Evolutionary conservation across 35 echinoderm and acorn worm genomes (phyloP), one percentile per base, ranked within the genome.

Genomic region (Ptychodera flava): DNA sequence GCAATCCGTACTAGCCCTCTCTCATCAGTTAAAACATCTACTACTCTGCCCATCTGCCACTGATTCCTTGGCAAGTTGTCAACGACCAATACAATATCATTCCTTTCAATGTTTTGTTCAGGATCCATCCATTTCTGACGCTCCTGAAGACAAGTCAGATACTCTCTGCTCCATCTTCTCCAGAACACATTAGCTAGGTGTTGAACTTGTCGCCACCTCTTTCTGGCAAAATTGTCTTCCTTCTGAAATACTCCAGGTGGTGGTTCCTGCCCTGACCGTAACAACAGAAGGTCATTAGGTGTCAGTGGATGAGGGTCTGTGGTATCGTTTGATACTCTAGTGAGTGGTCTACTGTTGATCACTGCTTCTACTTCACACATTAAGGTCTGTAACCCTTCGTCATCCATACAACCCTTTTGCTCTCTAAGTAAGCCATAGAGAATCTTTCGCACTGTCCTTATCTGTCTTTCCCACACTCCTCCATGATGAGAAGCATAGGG

Each of bases 141-240:
- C 80, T 87, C 86, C 77, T 90, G 87, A 0, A 93, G 77, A 1
- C 84, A 1, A 28, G 88, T 76, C 0, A 93, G 35, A 36, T 93
- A 90, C 64, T 93, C 91, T 32, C 34, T 79, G 33, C 82, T 31
- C 88, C 87, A 93, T 75, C 83, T 85, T 36, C 78, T 80, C 91
- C 91, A 93, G 35, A 93, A 93, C 53, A 85, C 22, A 22, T 78
- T 29, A 38, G 88, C 83, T 1, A 93, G 35, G 78, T 90, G 90
- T 35, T 93, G 88, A 0, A 64, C 81, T 78, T 93, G 91, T 10
- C 82, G 83, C 91, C 91, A 93, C 0, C 77, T 28, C 36, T 37
- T 89, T 31, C 35, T 33, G 0, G 14, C 32, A 30, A 78, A 90
- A 31, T 75, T 27, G 36, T 84, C 80, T 12, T 89, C 80, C 36